Base-by-base conservation (phyloP, 2,888 invertebrate species). In the Ferdinandea cuprea region DNA sequence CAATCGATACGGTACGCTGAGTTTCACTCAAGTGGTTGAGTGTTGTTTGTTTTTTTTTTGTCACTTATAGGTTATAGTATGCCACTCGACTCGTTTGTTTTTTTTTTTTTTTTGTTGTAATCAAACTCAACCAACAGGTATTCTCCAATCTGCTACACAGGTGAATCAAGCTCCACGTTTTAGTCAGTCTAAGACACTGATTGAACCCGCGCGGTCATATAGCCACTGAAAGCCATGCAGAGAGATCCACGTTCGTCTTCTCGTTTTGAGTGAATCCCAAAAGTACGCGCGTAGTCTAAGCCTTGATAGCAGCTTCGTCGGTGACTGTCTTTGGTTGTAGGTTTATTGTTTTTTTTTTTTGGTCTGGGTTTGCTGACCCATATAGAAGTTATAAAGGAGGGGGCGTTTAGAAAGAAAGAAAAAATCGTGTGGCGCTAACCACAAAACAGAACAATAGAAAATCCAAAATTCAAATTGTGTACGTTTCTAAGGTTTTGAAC, bases 81-180 rank as follows among this genome's bases (percentile, higher is more conserved):
- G 42, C 2, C 40, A 25, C 30, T 28, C 28, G 25, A 46, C 46
- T 69, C 35, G 9, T 25, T 69, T n/a, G n/a, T n/a, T n/a, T n/a
- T n/a, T n/a, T n/a, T n/a, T n/a, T n/a, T n/a, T n/a, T n/a, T n/a
- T n/a, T n/a, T n/a, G n/a, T 56, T 50, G 32, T 37, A 35, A 52
- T n/a, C 21, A 9, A 54, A 56, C 74, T 66, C 56, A 69, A 25
- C 35, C 52, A 69, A 65, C 76, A 76, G 76, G 81, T 81, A 81
- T 56, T 37, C 25, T 17, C 48, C 46, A 42, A 58, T 50, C 46
- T 56, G 17, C n/a, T n/a, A n/a, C n/a, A n/a, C 65, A 81, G 76
- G 65, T 72, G 50, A 54, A 28, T 19, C 28, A 48, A 50, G 30
- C 17, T 19, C 28, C 40, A 42, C 50, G 54, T 19, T 13, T 17